Conservation (phyloP, 2,113 vertebrate species). For the Leptobrachium ailaonicum region DNA sequence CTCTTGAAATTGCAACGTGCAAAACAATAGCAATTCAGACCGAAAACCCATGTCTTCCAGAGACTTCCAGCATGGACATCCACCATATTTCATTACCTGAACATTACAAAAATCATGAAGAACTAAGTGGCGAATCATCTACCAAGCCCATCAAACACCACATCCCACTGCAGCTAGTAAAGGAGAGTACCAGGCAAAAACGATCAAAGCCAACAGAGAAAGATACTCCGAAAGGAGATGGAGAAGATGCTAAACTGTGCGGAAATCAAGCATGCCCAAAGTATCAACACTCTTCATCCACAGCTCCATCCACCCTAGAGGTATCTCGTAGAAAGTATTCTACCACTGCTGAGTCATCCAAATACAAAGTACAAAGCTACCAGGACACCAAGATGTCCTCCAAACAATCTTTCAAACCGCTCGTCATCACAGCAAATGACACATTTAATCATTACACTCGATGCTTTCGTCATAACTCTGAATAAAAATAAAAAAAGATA, state of each 20-base stretch:
- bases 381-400: constrained; percentile 69
- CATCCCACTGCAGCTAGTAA: background rate
- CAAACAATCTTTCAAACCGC: constrained; percentile 74
- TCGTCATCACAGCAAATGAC: constrained; percentile 73
- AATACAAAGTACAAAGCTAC: constrained; percentile 86
- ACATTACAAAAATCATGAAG: background rate
- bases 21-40: constrained; percentile 32
- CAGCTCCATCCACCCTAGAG: constrained; percentile 15
- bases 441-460: constrained; percentile 71
- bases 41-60: background rate
- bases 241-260: background rate
- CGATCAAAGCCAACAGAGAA: background rate
- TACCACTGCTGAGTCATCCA: constrained; percentile 56
- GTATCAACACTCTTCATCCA: constrained; percentile 8
- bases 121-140: background rate
- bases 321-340: constrained; percentile 1
- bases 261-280: constrained; percentile 1
- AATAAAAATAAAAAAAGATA: too few species aligned
- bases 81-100: background rate
- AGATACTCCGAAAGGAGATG: background rate
- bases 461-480: constrained; percentile 28
- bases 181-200: background rate
- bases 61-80: background rate
- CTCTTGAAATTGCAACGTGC: constrained; percentile 3
- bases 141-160: constrained; percentile 6